Evolutionary conservation across 2,113 vertebrate species (phyloP).

Genomic region (Otolemur garnettii): DNA sequence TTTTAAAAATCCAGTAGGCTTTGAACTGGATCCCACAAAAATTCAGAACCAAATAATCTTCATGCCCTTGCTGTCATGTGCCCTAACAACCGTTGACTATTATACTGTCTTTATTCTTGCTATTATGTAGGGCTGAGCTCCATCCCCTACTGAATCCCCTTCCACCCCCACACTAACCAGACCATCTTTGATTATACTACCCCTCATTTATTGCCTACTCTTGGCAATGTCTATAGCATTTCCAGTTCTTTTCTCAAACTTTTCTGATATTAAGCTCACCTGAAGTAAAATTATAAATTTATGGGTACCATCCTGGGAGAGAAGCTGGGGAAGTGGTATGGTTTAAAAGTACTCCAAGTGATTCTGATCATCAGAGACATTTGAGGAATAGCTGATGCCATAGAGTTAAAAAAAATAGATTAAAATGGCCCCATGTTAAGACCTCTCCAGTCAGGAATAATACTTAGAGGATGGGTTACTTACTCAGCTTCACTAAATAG

Average conservation of each 20-base stretch:
- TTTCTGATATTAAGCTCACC: background rate
- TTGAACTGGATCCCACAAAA: background rate
- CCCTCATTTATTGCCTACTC: background rate
- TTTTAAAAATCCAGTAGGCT: background rate
- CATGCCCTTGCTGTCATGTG: too few relatives aligned
- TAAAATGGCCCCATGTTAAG: background rate
- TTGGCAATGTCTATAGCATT: background rate
- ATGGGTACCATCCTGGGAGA: background rate
- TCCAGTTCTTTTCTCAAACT: background rate
- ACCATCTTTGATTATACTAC: background rate
- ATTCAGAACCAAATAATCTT: background rate
- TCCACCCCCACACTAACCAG: too few relatives aligned
- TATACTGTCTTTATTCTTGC: too few relatives aligned
- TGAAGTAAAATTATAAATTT: background rate
- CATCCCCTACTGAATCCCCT: too few relatives aligned
- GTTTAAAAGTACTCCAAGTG: background rate
- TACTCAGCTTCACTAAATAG: background rate
- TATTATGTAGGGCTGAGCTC: background rate
- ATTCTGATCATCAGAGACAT: background rate
- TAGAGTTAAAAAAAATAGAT: background rate
- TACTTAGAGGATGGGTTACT: background rate
- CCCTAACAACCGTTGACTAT: accelerated
- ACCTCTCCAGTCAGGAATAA: background rate
- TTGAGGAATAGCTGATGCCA: background rate
- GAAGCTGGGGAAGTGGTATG: too few relatives aligned